phyloP scores from a whole-genome alignment of 2,113 vertebrate genomes.

The Chamaea fasciata region DNA sequence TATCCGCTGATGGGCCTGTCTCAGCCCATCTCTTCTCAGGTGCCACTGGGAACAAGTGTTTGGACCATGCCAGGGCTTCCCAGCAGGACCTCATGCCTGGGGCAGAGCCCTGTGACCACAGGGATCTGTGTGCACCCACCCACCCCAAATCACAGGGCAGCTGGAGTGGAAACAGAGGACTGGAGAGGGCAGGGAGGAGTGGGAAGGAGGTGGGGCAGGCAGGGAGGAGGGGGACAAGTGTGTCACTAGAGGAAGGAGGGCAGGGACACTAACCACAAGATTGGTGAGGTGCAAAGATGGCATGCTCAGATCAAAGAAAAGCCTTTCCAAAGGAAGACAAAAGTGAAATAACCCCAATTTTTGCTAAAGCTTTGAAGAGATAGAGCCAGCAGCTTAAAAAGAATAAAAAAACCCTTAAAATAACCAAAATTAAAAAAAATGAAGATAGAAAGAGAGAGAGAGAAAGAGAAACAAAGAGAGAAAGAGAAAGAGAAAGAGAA shows the following conservation, averaged over 20 bases:
- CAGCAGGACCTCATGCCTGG: accelerated
- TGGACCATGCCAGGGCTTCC: neutral
- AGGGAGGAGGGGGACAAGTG: slow-evolving; percentile 50
- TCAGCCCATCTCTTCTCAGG: neutral
- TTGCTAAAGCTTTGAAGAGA: slow-evolving; percentile 84
- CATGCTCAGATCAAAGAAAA: slow-evolving; percentile 88
- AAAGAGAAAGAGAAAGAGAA: accelerated
- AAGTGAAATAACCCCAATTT: slow-evolving; percentile 74
- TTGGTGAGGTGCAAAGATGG: slow-evolving; percentile 95
- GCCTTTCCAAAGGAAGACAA: slow-evolving; percentile 76
- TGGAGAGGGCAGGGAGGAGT: neutral
- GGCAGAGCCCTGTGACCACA: neutral
- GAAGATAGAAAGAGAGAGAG: accelerated
- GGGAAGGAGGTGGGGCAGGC: neutral
- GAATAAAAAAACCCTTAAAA: neutral
- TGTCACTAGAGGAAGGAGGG: slow-evolving; percentile 72
- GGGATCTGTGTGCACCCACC: neutral
- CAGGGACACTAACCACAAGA: slow-evolving; percentile 84
- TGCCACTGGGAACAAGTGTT: neutral
- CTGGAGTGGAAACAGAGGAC: slow-evolving; percentile 27
- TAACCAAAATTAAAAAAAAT: neutral
- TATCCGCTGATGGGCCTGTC: neutral
- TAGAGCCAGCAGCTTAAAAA: slow-evolving; percentile 83
- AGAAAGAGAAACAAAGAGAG: accelerated
- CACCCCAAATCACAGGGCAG: neutral